These are phyloP conservation scores for Phortica magna DNA, from an alignment of 2,888 invertebrate genomes.

Conservation along the genomic window DNA sequence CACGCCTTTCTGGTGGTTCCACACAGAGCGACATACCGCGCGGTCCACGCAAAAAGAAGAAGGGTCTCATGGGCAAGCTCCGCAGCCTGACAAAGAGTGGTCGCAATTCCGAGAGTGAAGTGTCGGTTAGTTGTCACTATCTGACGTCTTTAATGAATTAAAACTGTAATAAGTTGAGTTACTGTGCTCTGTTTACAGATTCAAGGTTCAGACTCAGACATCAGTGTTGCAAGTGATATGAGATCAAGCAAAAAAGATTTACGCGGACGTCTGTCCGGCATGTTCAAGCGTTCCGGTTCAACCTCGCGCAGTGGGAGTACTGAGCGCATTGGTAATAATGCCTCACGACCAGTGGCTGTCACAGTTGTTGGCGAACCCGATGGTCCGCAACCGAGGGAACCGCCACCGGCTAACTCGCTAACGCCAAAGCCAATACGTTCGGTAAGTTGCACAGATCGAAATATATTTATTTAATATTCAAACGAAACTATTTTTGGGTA, in stretches of 20 bases:
- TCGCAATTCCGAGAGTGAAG: conserved; percentile 77
- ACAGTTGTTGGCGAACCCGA: conserved; percentile 75
- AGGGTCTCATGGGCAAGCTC: conserved; percentile 89
- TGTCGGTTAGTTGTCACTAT: conserved; percentile 69
- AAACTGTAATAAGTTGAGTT: too few relatives aligned
- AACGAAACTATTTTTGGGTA: neutral
- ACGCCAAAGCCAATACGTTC: conserved; percentile 76
- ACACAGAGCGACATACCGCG: conserved; percentile 89
- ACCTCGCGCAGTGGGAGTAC: conserved; percentile 83
- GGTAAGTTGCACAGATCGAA: conserved; percentile 58
- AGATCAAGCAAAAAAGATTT: conserved; percentile 86
- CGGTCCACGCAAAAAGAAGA: conserved; percentile 86
- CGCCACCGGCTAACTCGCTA: conserved; percentile 73
- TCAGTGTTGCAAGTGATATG: conserved; percentile 82
- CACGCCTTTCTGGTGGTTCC: conserved; percentile 89
- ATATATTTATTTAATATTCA: neutral
- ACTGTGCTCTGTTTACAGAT: conserved; percentile 60
- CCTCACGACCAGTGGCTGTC: conserved; percentile 80
- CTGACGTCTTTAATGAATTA: neutral
- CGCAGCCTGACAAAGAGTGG: conserved; percentile 91
- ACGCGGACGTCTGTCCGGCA: conserved; percentile 88
- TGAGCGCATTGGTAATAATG: conserved; percentile 69
- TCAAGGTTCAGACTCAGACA: conserved; percentile 86
- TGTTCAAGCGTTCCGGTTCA: conserved; percentile 86
- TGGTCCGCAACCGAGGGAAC: conserved; percentile 73